Evolutionary conservation across 2,113 vertebrate species (phyloP).

Genomic region (Mionectes macconnelli): DNA sequence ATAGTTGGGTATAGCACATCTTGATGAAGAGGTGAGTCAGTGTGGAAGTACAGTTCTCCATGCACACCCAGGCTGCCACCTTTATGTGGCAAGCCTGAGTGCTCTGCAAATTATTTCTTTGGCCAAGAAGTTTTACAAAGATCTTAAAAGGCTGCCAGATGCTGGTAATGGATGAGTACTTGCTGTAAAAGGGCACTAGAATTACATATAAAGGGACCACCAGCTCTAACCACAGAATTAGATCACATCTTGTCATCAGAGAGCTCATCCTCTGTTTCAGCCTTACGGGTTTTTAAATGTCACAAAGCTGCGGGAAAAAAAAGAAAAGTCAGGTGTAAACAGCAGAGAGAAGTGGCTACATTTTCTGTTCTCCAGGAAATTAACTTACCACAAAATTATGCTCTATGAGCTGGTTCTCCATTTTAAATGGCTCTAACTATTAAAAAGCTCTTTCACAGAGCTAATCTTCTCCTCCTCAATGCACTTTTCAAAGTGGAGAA

Average conservation of each 20-base stretch:
- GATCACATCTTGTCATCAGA: background rate
- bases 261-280: background rate
- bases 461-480: background rate
- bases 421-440: background rate
- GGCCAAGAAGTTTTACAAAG: background rate
- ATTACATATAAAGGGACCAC: background rate
- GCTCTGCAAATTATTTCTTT: background rate
- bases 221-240: background rate
- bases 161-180: background rate
- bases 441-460: background rate
- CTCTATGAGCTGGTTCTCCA: background rate
- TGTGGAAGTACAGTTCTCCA: background rate
- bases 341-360: background rate
- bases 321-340: background rate
- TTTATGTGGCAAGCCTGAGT: background rate
- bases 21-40: background rate
- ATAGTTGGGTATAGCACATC: background rate
- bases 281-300: background rate
- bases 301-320: background rate
- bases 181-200: background rate
- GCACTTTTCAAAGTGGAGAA: background rate
- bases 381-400: background rate
- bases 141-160: background rate
- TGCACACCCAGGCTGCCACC: background rate
- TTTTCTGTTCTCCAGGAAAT: background rate